Percentiles rank a stretch among this genome's conserved stretches.
Evolutionary conservation across 2,797 vertebrate species (phyloP).

Genomic region (Clarias laeviceps): DNA sequence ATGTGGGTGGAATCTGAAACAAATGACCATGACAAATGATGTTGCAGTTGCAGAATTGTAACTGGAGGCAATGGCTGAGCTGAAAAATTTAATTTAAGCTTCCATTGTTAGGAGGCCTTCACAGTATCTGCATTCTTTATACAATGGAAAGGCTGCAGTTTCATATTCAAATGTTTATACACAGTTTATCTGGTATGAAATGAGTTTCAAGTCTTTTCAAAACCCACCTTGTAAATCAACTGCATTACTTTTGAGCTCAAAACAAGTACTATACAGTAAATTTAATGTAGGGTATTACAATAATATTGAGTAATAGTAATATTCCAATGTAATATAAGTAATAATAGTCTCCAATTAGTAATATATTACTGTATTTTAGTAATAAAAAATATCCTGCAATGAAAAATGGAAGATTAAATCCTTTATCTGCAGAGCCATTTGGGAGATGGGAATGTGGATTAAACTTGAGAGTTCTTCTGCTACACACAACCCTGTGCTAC

Average conservation of each 20-base stretch:
- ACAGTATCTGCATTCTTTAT: not conserved
- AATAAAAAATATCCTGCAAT: too few relatives aligned
- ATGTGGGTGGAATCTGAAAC: conserved; percentile 7
- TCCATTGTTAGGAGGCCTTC: not conserved
- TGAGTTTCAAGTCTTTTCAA: not conserved
- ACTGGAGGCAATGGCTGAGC: not conserved
- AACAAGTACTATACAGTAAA: too few relatives aligned
- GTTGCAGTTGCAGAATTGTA: not conserved
- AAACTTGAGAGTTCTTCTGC: too few relatives aligned
- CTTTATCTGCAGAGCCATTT: too few relatives aligned
- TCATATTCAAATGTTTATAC: not conserved
- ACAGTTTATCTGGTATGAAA: not conserved
- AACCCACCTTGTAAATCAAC: not conserved
- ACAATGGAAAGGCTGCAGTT: not conserved
- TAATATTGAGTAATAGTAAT: not conserved
- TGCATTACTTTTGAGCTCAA: not conserved
- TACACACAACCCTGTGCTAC: too few relatives aligned
- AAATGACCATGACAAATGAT: conserved; percentile 10
- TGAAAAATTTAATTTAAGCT: not conserved
- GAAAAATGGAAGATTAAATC: too few relatives aligned
- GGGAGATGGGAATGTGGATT: too few relatives aligned
- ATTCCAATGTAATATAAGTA: too few relatives aligned
- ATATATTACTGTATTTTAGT: too few relatives aligned
- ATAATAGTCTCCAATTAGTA: too few relatives aligned
- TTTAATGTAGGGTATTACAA: not conserved